A percentile compares a stretch with the other conserved stretches of the same genome.
phyloP scores from a whole-genome alignment of 2,113 vertebrate genomes.

The Festucalex cinctus region DNA sequence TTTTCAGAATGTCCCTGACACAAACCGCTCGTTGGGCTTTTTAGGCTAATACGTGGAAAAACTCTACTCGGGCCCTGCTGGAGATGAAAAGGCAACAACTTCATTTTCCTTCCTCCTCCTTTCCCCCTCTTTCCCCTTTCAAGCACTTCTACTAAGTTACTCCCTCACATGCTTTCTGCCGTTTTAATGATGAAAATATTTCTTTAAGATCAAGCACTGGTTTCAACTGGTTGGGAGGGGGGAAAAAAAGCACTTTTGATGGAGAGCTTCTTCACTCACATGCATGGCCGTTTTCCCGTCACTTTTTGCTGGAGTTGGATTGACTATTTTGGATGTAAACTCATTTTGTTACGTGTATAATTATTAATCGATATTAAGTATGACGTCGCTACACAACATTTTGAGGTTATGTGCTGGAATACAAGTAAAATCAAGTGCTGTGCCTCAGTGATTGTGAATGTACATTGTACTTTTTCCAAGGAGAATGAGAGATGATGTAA shows the following conservation, averaged over 20 bases:
- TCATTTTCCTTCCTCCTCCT: slow-evolving; percentile 16
- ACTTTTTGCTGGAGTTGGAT: slow-evolving; percentile 42
- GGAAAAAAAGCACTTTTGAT: slow-evolving; percentile 47
- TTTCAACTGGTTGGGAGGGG: slow-evolving; percentile 16
- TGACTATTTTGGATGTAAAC: slow-evolving; percentile 48
- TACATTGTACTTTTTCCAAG: slow-evolving; percentile 60
- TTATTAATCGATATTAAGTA: slow-evolving; percentile 40
- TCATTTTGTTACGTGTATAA: slow-evolving; percentile 60
- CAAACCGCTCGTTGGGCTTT: slow-evolving; percentile 84
- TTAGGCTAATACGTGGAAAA: slow-evolving; percentile 77
- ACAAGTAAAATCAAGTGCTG: slow-evolving; percentile 65
- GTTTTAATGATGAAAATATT: slow-evolving; percentile 30
- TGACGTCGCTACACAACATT: slow-evolving; percentile 56
- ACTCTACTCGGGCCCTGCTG: slow-evolving; percentile 19
- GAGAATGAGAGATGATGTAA: slow-evolving; percentile 24
- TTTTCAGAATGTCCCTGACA: slow-evolving; percentile 83
- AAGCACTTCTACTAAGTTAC: slow-evolving; percentile 10
- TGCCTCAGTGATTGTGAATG: slow-evolving; percentile 73
- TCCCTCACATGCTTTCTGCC: slow-evolving; percentile 1
- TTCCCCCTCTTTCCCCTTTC: slow-evolving; percentile 2
- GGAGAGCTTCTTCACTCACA: slow-evolving; percentile 22
- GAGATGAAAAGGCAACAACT: slow-evolving; percentile 40
- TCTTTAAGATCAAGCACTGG: slow-evolving; percentile 21
- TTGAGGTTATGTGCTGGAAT: slow-evolving; percentile 49
- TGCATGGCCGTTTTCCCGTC: slow-evolving; percentile 51